These are phyloP conservation scores for Pinctada fucata DNA, from an alignment of 2,888 invertebrate species.

Conservation along the genomic window DNA sequence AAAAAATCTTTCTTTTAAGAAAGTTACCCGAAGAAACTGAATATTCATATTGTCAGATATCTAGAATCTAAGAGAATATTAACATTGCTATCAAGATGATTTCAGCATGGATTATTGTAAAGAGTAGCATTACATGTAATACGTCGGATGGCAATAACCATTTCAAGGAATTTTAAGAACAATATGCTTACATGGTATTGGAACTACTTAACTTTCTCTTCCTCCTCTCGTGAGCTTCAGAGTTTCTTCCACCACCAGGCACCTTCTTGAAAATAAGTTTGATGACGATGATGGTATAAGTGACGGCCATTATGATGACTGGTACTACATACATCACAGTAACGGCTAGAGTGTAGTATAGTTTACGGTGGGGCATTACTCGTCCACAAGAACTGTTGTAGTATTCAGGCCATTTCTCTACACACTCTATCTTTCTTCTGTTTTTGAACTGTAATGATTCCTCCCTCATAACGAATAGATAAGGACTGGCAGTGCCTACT, in stretches of 20 bases:
- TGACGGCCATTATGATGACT: slow-evolving; percentile 62
- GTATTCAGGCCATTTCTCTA: slow-evolving; percentile 63
- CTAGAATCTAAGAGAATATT: too few species aligned
- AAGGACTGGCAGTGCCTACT: slow-evolving; percentile 60
- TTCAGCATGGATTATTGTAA: too few species aligned
- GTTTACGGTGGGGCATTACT: slow-evolving; percentile 40
- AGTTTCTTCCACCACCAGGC: slow-evolving; percentile 52
- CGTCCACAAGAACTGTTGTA: slow-evolving; percentile 45
- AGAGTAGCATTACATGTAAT: too few species aligned
- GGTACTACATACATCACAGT: slow-evolving; percentile 69
- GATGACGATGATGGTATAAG: slow-evolving; percentile 62
- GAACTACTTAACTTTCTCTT: slow-evolving; percentile 57
- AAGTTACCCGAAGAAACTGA: too few species aligned
- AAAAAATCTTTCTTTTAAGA: too few species aligned
- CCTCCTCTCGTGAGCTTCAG: slow-evolving; percentile 52
- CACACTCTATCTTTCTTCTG: slow-evolving; percentile 64
- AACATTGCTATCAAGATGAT: too few species aligned
- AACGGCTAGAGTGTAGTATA: slow-evolving; percentile 63
- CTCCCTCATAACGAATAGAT: slow-evolving; percentile 55
- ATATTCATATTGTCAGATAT: too few species aligned
- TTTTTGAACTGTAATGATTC: slow-evolving; percentile 57
- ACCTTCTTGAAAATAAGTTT: slow-evolving; percentile 56
- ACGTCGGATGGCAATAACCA: neutral
- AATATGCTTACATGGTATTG: too few species aligned
- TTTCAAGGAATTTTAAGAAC: neutral